Base-by-base conservation (phyloP, 2,797 vertebrate genomes). In the Amphiprion clarkii region DNA sequence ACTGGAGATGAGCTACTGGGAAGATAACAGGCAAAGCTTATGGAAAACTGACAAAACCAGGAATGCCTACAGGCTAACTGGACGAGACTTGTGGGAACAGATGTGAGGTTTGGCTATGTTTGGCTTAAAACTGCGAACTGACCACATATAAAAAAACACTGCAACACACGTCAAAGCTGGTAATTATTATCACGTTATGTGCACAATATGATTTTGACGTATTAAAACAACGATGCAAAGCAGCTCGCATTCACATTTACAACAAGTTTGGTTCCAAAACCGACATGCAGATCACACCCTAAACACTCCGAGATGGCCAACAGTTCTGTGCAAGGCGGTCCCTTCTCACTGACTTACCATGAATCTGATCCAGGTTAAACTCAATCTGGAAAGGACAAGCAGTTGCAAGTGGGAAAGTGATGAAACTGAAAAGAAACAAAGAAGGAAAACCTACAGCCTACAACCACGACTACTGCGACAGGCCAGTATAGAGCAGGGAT, bases 361-460 rank as follows among this genome's bases (percentile, higher is more conserved):
- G 95, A 85, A 97, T 95, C 85, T 97, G 96, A 86, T 97, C 96
- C 95, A 94, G 93, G 92, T 95, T 96, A 96, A 97, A 97, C 85
- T 96, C 96, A 95, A 96, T 96, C 97, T 98, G 95, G 87, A 94
- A 93, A 89, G 91, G 73, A 94, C 85, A 93, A 90, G 90, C 78
- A 92, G 76, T 90, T 71, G 85, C 89, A 93, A 91, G 90, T 85
- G 82, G 89, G 87, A 86, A 89, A 90, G 88, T 81, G 85, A 59
- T 87, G 81, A 94, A 86, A 93, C 59, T 82, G 79, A 82, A 74
- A 31, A 59, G 72, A 83, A 87, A 87, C 66, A 84, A 78, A 86
- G 74, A 46, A 62, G 76, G 78, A 82, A 76, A 78, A 39, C 51
- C 14, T 55, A 59, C 68, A 72, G 29, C 42, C 70, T 75, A 72